Conservation (phyloP, 2,888 invertebrate species). For the Campoplex nolae region DNA sequence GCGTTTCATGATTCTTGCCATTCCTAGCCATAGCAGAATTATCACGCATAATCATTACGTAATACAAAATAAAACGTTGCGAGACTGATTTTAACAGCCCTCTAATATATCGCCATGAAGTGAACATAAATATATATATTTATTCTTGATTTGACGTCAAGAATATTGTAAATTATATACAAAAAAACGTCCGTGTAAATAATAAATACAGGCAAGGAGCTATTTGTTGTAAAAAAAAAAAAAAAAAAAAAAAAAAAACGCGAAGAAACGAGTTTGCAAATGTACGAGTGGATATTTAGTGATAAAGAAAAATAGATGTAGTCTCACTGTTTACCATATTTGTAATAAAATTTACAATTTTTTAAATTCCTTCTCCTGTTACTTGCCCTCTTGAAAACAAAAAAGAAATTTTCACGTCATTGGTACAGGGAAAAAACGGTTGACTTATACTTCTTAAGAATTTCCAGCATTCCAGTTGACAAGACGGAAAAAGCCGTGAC, state of each 20-base stretch:
- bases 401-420: not conserved
- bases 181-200: conserved; percentile 77
- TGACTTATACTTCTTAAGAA: too few relatives aligned
- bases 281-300: conserved; percentile 67
- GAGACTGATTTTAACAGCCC: conserved; percentile 80
- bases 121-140: conserved; percentile 61
- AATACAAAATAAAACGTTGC: conserved; percentile 67
- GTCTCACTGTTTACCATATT: conserved; percentile 79
- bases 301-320: conserved; percentile 59
- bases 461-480: too few relatives aligned
- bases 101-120: conserved; percentile 75
- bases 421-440: too few relatives aligned
- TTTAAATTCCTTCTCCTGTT: conserved; percentile 42
- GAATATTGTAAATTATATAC: conserved; percentile 79
- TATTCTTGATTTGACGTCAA: conserved; percentile 70
- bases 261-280: conserved; percentile 58
- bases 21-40: conserved; percentile 73
- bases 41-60: conserved; percentile 43
- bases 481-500: too few relatives aligned
- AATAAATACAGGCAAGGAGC: conserved; percentile 67
- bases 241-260: conserved; percentile 69
- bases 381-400: conserved; percentile 2
- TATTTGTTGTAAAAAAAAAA: conserved; percentile 75
- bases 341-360: conserved; percentile 80
- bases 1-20: conserved; percentile 55